Percentiles rank a stretch among this genome's conserved stretches.
Evolutionary conservation across 2,888 invertebrate genomes (phyloP).

Genomic region (Melinaea menophilus): DNA sequence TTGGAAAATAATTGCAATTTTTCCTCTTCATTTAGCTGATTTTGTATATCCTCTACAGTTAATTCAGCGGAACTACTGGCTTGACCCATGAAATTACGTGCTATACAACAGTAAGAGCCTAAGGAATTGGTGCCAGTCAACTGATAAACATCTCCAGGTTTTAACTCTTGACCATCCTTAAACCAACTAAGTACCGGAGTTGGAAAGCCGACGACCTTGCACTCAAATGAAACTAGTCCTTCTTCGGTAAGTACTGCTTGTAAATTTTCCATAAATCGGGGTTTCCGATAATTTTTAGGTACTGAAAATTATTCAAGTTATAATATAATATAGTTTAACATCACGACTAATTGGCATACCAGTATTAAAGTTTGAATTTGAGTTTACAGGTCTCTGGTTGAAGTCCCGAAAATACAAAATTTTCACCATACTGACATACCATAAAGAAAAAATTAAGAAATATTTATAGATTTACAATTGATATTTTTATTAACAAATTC

Average conservation of each 20-base stretch:
- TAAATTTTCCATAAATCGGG: slow-evolving; percentile 92
- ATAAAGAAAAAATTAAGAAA: slow-evolving; percentile 3
- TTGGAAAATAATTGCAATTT: slow-evolving; percentile 84
- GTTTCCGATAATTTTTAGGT: slow-evolving; percentile 93
- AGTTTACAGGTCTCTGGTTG: too few relatives aligned
- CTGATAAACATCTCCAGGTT: slow-evolving; percentile 95
- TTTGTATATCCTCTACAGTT: slow-evolving; percentile 93
- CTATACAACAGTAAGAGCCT: slow-evolving; percentile 93
- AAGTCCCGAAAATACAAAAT: too few relatives aligned
- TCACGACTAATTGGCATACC: too few relatives aligned
- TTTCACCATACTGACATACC: too few relatives aligned
- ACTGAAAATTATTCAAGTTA: slow-evolving; percentile 72
- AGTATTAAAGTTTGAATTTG: too few relatives aligned
- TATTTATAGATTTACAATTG: background rate
- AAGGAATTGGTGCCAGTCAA: slow-evolving; percentile 93
- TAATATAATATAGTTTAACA: too few relatives aligned
- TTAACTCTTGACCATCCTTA: slow-evolving; percentile 94
- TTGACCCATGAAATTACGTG: slow-evolving; percentile 94
- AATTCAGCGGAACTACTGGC: slow-evolving; percentile 91
- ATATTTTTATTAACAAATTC: too few relatives aligned
- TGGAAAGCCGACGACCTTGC: slow-evolving; percentile 95
- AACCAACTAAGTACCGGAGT: slow-evolving; percentile 93
- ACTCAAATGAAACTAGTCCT: slow-evolving; percentile 94
- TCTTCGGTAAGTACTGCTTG: slow-evolving; percentile 94
- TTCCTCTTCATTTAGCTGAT: slow-evolving; percentile 92